phyloP scores from a whole-genome alignment of 2,113 vertebrate species.

The Odocoileus virginianus region DNA sequence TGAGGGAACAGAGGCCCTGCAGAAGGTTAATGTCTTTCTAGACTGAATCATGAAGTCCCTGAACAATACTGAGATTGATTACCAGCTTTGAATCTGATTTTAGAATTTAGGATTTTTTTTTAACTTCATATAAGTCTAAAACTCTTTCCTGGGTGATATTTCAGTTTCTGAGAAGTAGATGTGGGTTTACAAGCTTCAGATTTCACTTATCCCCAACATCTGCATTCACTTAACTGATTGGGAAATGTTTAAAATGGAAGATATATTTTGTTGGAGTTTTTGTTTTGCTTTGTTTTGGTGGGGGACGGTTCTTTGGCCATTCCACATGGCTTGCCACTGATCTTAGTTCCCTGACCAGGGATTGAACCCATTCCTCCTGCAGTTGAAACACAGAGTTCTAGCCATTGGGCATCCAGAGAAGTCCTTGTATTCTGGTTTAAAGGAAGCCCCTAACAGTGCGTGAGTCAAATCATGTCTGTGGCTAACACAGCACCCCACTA shows the following conservation, averaged over 20 bases:
- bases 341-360: background rate
- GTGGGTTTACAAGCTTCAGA: background rate
- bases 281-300: background rate
- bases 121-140: background rate
- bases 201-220: background rate
- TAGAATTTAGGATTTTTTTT: background rate
- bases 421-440: background rate
- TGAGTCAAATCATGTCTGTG: background rate
- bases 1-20: background rate
- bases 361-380: background rate
- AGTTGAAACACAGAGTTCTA: fast-evolving
- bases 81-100: background rate
- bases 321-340: background rate
- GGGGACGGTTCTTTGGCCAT: fast-evolving
- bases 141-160: background rate
- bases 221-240: background rate
- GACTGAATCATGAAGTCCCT: background rate
- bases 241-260: background rate
- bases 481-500: background rate
- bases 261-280: background rate
- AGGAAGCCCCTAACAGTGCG: background rate
- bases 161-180: background rate
- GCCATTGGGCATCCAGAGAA: background rate
- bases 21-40: background rate
- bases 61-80: background rate